Conservation (phyloP, 2,888 invertebrate species). For the Elmis aenea region DNA sequence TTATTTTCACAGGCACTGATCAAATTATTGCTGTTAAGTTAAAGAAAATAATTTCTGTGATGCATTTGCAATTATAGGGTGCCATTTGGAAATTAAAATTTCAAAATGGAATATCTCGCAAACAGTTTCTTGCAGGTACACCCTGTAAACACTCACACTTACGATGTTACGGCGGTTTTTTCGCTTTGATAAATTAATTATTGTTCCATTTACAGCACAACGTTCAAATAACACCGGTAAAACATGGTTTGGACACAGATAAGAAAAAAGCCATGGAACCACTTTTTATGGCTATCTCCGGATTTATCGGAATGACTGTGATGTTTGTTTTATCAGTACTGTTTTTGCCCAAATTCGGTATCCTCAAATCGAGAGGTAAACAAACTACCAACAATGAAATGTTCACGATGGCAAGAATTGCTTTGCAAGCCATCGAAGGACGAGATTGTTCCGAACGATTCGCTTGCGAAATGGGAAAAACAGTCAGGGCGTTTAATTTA, state of each 20-base stretch:
- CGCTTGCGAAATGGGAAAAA: conserved; percentile 47
- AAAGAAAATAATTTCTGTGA: too few relatives aligned
- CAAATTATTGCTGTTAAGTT: too few relatives aligned
- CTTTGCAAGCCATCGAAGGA: conserved; percentile 47
- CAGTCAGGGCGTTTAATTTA: conserved; percentile 39
- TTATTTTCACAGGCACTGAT: too few relatives aligned
- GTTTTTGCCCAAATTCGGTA: conserved; percentile 48
- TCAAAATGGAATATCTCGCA: too few relatives aligned
- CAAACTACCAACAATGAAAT: conserved; percentile 36
- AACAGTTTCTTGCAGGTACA: too few relatives aligned
- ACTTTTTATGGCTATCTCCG: conserved; percentile 54
- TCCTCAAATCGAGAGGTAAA: conserved; percentile 31
- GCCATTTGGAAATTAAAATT: too few relatives aligned
- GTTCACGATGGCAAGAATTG: conserved; percentile 42
- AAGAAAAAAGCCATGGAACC: conserved; percentile 48
- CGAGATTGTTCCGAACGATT: conserved; percentile 47
- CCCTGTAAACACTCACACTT: conserved; percentile 1
- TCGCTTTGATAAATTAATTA: too few relatives aligned
- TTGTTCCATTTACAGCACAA: conserved; percentile 38
- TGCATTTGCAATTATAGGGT: too few relatives aligned
- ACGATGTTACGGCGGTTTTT: too few relatives aligned
- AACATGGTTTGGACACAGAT: conserved; percentile 28
- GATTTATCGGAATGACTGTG: conserved; percentile 53
- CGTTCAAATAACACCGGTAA: conserved; percentile 36
- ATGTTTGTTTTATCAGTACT: conserved; percentile 51